These are phyloP conservation scores for Plebejus anna DNA, from an alignment of 2,888 invertebrate genomes.

Conservation along the genomic window DNA sequence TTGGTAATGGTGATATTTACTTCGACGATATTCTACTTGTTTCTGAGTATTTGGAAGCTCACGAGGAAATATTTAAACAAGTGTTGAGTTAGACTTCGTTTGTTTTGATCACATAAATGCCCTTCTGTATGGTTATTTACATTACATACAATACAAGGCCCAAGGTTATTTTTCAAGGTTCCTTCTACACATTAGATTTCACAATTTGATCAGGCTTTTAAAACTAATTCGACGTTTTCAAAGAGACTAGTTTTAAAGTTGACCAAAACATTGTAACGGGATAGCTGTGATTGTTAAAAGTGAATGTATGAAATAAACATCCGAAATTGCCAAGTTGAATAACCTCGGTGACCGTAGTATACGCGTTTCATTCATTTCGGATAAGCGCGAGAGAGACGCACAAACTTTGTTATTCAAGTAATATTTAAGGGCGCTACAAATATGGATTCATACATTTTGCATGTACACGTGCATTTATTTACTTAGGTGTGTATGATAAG, in stretches of 20 bases:
- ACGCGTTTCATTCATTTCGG: conserved; percentile 49
- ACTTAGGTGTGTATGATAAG: conserved; percentile 30
- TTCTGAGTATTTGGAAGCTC: not conserved
- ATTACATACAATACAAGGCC: not conserved
- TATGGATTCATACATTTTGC: conserved; percentile 21
- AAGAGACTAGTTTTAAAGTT: not conserved
- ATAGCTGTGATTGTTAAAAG: conserved; percentile 22
- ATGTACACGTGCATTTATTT: conserved; percentile 30
- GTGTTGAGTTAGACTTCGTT: not conserved
- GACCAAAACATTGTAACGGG: conserved; percentile 17
- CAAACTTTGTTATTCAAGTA: conserved; percentile 47
- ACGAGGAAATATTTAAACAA: not conserved
- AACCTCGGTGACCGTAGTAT: conserved; percentile 53
- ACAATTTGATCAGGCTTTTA: not conserved
- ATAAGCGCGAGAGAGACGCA: conserved; percentile 51
- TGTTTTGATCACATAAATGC: not conserved
- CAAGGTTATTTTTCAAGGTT: not conserved
- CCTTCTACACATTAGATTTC: not conserved
- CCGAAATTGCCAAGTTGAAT: conserved; percentile 60
- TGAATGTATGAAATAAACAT: conserved; percentile 33
- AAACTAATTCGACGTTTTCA: not conserved
- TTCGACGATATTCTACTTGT: not conserved
- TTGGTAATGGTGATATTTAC: not conserved
- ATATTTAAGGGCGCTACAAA: conserved; percentile 9
- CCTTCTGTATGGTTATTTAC: not conserved